Conservation (phyloP, 2,888 invertebrate genomes). For the Thymelicus sylvestris region DNA sequence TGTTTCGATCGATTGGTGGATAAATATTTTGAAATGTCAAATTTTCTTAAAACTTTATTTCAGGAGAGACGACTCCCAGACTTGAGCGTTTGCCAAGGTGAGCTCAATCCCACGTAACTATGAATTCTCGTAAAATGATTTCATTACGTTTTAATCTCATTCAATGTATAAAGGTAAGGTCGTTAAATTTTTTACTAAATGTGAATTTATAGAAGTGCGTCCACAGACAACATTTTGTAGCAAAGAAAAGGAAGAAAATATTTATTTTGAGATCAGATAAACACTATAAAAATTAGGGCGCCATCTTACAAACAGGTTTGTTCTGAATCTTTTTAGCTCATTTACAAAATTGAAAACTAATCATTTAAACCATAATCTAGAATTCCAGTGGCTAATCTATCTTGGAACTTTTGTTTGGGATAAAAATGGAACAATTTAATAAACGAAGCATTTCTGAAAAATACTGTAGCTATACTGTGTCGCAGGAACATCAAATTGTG, state of each 20-base stretch:
- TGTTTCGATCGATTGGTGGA: conserved; percentile 17
- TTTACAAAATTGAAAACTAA: too few relatives aligned
- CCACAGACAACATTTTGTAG: too few relatives aligned
- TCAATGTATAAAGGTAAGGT: background rate
- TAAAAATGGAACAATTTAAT: too few relatives aligned
- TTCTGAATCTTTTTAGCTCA: too few relatives aligned
- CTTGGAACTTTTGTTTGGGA: too few relatives aligned
- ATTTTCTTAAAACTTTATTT: conserved; percentile 57
- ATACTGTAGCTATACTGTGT: too few relatives aligned
- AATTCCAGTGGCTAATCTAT: too few relatives aligned
- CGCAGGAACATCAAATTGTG: too few relatives aligned
- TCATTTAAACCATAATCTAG: background rate
- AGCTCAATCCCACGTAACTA: background rate
- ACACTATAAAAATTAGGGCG: background rate
- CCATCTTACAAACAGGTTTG: background rate
- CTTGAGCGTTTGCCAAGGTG: conserved; percentile 69
- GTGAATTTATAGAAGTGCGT: too few relatives aligned
- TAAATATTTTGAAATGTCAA: conserved; percentile 54
- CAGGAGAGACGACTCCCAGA: conserved; percentile 57
- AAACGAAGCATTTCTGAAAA: too few relatives aligned
- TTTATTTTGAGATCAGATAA: background rate
- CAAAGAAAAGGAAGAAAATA: background rate
- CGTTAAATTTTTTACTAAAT: too few relatives aligned
- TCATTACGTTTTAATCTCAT: background rate
- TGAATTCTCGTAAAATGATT: background rate